Evolutionary conservation across 2,113 vertebrate species (phyloP), one percentile per base, ranked within the genome.

Genomic region (Geococcyx californianus): DNA sequence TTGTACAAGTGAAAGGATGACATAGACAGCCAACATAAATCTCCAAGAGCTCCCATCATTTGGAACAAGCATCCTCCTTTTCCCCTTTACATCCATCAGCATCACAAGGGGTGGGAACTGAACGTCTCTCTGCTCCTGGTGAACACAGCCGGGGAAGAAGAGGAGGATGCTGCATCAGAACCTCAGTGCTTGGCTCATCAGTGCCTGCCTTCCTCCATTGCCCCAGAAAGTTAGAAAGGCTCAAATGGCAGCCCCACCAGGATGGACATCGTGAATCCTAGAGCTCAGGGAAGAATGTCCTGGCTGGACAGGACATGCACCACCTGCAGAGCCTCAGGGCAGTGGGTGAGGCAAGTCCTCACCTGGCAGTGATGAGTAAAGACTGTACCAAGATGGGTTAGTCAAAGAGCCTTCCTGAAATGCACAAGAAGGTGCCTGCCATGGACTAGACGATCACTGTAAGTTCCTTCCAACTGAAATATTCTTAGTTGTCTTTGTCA

Each of bases 381-480:
- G 40, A 47, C 0, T 0, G 3, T 7, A 17, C 11, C 10, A 19
- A 81, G 36, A 55, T 6, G 8, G 38, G 42, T 42, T 67, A 84
- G 45, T 51, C 45, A 16, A 84, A 74, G 18, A 79, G 54, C 38
- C 19, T 38, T 74, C 45, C 77, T 28, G 26, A 87, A 87, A 81
- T 3, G 8, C 45, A 3, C 1, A 7, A 87, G 47, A 54, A 78
- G 40, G 59, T 31, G 36, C 29, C 54, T 66, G 66, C 69, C 42
- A 12, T 0, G 17, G 29, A 34, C 33, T 20, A 75, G 28, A 16
- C 16, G 31, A 54, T 28, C 31, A 18, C 0, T 31, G 19, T 23
- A n/a, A 26, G 34, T 44, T 52, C 25, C 31, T 62, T 75, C 56
- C 34, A 40, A 21, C 21, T 51, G 70, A 70, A 85, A 62, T 8